A percentile compares a stretch with the other conserved stretches of the same genome.
Evolutionary conservation across 2,113 vertebrate genomes (phyloP).

Genomic region (Mionectes macconnelli): DNA sequence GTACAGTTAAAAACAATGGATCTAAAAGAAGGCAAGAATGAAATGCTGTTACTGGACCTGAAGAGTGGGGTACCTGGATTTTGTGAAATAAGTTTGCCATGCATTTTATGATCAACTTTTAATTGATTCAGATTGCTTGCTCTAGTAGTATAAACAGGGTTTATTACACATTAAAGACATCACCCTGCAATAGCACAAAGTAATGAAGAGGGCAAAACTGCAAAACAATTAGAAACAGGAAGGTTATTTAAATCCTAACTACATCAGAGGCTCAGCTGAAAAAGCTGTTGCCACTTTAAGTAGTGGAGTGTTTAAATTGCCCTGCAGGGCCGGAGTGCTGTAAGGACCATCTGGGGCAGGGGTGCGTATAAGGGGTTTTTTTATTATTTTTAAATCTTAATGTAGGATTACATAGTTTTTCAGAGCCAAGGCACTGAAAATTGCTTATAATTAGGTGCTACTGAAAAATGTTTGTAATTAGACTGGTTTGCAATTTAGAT

Average conservation of each 20-base stretch:
- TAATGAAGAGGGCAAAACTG: background rate
- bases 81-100: background rate
- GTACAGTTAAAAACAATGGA: slow-evolving; percentile 63
- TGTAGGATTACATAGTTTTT: slow-evolving; percentile 14
- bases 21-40: background rate
- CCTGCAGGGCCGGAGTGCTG: background rate
- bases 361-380: background rate
- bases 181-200: background rate
- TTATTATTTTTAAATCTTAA: background rate
- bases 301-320: background rate
- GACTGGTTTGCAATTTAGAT: slow-evolving; percentile 18
- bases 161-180: background rate
- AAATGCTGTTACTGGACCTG: background rate
- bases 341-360: slow-evolving; percentile 4
- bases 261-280: background rate
- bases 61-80: background rate
- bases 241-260: slow-evolving; percentile 19
- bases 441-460: slow-evolving; percentile 14
- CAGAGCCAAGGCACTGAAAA: background rate
- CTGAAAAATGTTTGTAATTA: slow-evolving; percentile 18
- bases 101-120: background rate
- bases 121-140: background rate
- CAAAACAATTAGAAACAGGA: background rate
- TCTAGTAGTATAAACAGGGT: background rate
- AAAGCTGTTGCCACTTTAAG: slow-evolving; percentile 22